Conservation (phyloP, 2,797 vertebrate species). For the Sebastes kiyomatsui region DNA sequence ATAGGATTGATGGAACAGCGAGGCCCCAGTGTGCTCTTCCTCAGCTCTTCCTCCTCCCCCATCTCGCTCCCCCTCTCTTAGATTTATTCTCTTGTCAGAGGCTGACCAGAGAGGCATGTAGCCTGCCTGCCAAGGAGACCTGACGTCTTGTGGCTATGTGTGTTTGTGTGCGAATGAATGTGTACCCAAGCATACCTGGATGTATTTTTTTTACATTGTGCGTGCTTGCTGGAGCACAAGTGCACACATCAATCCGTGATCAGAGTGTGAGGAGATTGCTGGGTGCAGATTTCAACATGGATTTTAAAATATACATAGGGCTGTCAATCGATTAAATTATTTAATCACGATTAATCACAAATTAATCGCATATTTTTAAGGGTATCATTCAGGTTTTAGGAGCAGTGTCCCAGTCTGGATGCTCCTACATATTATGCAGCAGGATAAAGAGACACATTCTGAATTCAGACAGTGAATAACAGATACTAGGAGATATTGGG, state of each 20-base stretch:
- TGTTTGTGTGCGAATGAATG: constrained; percentile 23
- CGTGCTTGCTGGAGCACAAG: not conserved
- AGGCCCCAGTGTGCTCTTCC: constrained; percentile 52
- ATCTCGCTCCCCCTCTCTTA: constrained; percentile 20
- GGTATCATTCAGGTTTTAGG: too few species aligned
- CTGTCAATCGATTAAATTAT: too few species aligned
- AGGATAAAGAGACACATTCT: too few species aligned
- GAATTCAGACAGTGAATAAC: too few species aligned
- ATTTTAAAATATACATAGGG: constrained; percentile 1
- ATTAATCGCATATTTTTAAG: too few species aligned
- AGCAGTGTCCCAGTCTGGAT: too few species aligned
- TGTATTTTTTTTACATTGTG: constrained; percentile 1
- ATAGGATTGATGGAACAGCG: constrained; percentile 65
- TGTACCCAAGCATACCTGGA: constrained; percentile 1
- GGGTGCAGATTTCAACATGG: not conserved
- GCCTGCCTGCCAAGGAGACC: constrained; percentile 57
- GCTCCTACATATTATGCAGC: too few species aligned
- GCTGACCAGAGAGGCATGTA: constrained; percentile 67
- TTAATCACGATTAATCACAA: too few species aligned
- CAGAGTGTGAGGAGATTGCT: not conserved
- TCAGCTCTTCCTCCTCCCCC: constrained; percentile 39
- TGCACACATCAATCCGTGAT: not conserved
- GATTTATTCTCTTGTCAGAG: constrained; percentile 79
- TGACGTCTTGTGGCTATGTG: constrained; percentile 41
- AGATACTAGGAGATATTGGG: too few species aligned